phyloP scores from a whole-genome alignment of 1,140 invertebrate species.

The Pseudomyrmex pallidus region DNA sequence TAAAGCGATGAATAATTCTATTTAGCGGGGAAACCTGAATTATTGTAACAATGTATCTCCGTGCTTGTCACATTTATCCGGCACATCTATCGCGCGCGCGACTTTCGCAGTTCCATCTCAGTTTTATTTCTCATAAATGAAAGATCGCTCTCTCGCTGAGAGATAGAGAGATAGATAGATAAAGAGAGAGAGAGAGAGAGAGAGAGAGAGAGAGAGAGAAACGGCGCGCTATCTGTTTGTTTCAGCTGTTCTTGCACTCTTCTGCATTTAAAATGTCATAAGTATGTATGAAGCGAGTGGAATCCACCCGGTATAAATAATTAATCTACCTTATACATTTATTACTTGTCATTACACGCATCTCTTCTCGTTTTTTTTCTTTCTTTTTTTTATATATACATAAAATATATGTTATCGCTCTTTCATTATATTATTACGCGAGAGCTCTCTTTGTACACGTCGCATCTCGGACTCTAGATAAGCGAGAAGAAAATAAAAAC shows the following conservation, averaged over 20 bases:
- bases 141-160: not conserved
- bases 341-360: not conserved
- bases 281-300: not conserved
- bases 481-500: too few species aligned
- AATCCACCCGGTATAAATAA: slow-evolving; percentile 25
- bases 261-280: slow-evolving; percentile 23
- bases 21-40: not conserved
- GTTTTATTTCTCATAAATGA: slow-evolving; percentile 38
- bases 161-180: not conserved
- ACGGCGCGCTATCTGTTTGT: not conserved
- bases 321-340: slow-evolving; percentile 23
- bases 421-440: not conserved
- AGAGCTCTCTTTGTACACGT: not conserved
- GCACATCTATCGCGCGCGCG: not conserved
- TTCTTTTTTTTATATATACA: not conserved
- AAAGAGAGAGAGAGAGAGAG: not conserved
- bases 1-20: slow-evolving; percentile 8
- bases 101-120: not conserved
- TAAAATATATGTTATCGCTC: not conserved
- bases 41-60: slow-evolving; percentile 19
- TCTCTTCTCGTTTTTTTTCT: not conserved
- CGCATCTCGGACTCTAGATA: not conserved
- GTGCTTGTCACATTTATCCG: not conserved
- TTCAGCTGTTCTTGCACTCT: not conserved
- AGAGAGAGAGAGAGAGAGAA: not conserved